Evolutionary conservation across 2,113 vertebrate species (phyloP), one percentile per base, ranked within the genome.

Genomic region (Raja brachyura): DNA sequence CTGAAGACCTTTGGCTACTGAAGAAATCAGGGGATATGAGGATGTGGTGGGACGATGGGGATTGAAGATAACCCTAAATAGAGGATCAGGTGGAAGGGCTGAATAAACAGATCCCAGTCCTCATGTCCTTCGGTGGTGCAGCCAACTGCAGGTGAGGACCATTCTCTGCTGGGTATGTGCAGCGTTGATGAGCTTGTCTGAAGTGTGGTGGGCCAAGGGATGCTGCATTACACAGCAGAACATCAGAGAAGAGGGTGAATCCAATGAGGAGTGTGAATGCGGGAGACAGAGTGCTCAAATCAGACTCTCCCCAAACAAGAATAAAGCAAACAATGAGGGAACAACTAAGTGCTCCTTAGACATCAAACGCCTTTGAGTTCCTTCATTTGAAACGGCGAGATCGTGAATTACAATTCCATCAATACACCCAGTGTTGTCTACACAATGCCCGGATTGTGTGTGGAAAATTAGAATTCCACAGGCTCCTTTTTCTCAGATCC

Each of bases 361-460:
- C 78, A 8, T 22, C 20, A 10, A 85, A 5, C 9, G 78, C 78
- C 78, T 56, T 59, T 83, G 48, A 83, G 54, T 0, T 85, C 81
- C 54, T 25, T 85, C 56, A 61, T 25, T 85, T 85, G 11, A 85
- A 61, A 85, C 39, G 39, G 22, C 25, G 25, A 85, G 54, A 85
- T n/a, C 81, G 22, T 61, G 54, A 61, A 85, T 28, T n/a, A 11
- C 56, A 85, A 59, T n/a, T 85, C 28, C 54, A 61, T 25, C 81
- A 85, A n/a, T n/a, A 59, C 81, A 85, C 22, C 28, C 54, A 85
- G 22, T 61, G 56, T n/a, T 85, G 81, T 1, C 10, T 4, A 25
- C 25, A 85, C 81, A 85, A 85, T 61, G 81, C 54, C 25, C 22
- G 22, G 81, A 59, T n/a, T 85, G 81, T 85, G 81, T n/a, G 54